Evolutionary conservation across 2,797 vertebrate genomes (phyloP).

Genomic region (Carcharodon carcharias): DNA sequence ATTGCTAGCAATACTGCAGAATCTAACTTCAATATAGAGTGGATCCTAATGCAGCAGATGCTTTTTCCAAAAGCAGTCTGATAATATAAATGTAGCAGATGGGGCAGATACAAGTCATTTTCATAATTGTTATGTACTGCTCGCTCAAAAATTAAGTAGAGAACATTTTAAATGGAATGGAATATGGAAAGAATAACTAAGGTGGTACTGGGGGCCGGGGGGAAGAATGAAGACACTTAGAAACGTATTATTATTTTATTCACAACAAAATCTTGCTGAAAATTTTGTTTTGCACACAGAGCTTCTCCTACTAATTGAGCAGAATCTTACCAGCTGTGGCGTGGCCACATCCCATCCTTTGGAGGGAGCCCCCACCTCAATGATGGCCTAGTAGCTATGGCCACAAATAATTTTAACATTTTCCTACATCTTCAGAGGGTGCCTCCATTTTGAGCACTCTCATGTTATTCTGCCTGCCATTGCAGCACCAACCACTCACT

Average conservation of each 20-base stretch:
- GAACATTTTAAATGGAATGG: background rate
- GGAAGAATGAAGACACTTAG: background rate
- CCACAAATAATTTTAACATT: no score
- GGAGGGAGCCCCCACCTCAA: no score
- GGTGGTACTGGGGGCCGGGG: background rate
- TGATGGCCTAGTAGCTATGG: no score
- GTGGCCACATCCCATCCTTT: no score
- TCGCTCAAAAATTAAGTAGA: background rate
- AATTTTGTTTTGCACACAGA: background rate
- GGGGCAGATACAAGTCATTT: background rate
- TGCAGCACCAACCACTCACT: no score
- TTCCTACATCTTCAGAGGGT: no score
- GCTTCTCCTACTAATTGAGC: no score
- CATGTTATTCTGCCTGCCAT: no score
- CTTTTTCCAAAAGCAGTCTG: background rate
- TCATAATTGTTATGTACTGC: background rate
- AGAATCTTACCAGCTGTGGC: no score
- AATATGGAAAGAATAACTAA: background rate
- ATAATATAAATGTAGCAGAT: background rate
- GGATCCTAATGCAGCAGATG: background rate
- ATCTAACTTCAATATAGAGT: background rate
- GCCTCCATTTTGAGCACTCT: no score
- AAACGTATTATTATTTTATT: background rate
- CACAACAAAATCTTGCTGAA: background rate
- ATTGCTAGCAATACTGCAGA: background rate